These are phyloP conservation scores for Megaceryle maxima DNA, from an alignment of 2,113 vertebrate species.

Conservation along the genomic window DNA sequence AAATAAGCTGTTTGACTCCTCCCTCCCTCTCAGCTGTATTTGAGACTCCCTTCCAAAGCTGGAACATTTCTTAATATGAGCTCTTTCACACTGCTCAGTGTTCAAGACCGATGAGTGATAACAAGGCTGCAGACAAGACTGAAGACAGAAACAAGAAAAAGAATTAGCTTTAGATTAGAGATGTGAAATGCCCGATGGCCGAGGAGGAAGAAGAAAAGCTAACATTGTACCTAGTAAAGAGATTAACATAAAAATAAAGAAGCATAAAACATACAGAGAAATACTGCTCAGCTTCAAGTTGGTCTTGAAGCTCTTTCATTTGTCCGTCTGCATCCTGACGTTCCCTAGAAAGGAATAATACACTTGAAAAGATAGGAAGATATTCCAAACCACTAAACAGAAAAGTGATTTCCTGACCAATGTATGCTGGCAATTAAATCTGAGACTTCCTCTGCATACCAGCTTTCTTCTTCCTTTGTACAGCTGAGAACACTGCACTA, in stretches of 20 bases:
- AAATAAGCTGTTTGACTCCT: neutral
- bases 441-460: neutral
- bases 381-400: neutral
- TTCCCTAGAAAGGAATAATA: conserved; percentile 80
- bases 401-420: neutral
- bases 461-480: neutral
- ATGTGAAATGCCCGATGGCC: neutral
- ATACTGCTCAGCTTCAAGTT: conserved; percentile 97
- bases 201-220: neutral
- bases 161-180: neutral
- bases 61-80: neutral
- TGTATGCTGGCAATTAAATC: neutral
- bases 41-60: neutral
- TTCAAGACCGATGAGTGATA: neutral
- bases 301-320: conserved; percentile 98
- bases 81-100: neutral
- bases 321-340: conserved; percentile 95
- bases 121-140: neutral
- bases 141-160: neutral
- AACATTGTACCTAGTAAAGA: neutral
- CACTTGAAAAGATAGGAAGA: neutral
- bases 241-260: neutral
- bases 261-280: conserved; percentile 87
- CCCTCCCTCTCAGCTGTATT: neutral
- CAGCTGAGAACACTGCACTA: neutral